Base-by-base conservation (phyloP, 2,113 vertebrate species). In the Dicentrarchus labrax region DNA sequence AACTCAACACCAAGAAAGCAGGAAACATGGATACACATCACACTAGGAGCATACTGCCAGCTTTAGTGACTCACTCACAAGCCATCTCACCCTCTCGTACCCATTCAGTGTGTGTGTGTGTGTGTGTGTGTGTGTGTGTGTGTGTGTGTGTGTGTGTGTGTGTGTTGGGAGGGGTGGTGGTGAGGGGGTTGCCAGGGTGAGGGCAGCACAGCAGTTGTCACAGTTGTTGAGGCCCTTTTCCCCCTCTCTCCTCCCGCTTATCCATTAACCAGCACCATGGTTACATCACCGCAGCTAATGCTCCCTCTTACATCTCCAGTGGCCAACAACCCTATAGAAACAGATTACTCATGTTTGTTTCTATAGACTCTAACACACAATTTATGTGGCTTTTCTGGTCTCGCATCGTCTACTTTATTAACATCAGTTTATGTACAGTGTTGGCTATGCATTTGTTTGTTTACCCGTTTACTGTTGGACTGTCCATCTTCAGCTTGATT, bases 221-320 rank as follows among this genome's bases (percentile, higher is more conserved):
- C 60, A 30, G 30, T 30, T 38, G 17, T 21, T 54, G 54, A 87
- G 69, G 41, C 64, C 88, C 59, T 21, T 12, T 65, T 17, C 45
- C 67, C 51, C 64, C 16, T 56, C 15, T n/a, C 24, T 12, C 43
- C 69, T 67, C 30, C 47, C 72, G 72, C 75, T 83, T 83, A 87
- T 76, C 88, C 76, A 90, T 89, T 88, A 87, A 89, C 81, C 72
- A 76, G 59, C 80, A 59, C 78, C 70, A 71, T 82, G 75, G 83
- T 86, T 89, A 83, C 88, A 85, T 89, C 88, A 83, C 54, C 5
- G 1, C 41, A 16, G 62, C 64, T 71, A 71, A 79, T 53, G 38
- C 72, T 70, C 38, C 59, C 43, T 69, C 59, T 77, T 47, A 74
- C 51, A 30, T 85, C 79, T 82, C 75, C 72, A 51, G 39, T 39